phyloP scores from a whole-genome alignment of 2,113 vertebrate species.

The Peromyscus polionotus region DNA sequence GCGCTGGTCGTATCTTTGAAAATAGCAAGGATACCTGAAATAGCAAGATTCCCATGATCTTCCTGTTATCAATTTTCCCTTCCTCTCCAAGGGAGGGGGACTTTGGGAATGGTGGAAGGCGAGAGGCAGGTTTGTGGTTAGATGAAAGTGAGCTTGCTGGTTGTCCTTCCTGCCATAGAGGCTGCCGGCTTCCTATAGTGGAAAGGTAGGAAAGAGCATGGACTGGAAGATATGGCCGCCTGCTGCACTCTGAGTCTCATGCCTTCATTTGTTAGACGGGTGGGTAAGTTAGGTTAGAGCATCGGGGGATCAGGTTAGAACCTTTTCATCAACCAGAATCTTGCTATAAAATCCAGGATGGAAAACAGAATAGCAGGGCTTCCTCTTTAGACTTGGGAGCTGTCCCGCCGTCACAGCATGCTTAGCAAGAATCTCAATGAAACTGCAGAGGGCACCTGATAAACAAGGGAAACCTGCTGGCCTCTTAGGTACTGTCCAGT shows the following conservation, averaged over 20 bases:
- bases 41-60: neutral
- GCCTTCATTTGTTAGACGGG: neutral
- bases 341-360: neutral
- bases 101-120: neutral
- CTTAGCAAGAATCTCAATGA: neutral
- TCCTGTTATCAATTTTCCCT: too few relatives aligned
- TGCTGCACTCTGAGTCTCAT: neutral
- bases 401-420: neutral
- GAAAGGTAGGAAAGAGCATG: neutral
- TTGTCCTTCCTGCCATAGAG: neutral
- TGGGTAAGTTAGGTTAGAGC: neutral
- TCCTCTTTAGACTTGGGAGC: neutral
- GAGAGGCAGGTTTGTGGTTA: neutral
- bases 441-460: neutral
- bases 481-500: neutral
- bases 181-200: accelerated
- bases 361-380: neutral
- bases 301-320: neutral
- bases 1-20: neutral
- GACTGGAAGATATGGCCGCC: neutral
- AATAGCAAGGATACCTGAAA: neutral
- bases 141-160: too few relatives aligned
- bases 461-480: neutral
- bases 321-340: neutral
- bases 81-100: neutral